A percentile compares a stretch with the other conserved stretches of the same genome.
These are phyloP conservation scores for Euproctis similis DNA, from an alignment of 2,888 invertebrate species.

Conservation along the genomic window DNA sequence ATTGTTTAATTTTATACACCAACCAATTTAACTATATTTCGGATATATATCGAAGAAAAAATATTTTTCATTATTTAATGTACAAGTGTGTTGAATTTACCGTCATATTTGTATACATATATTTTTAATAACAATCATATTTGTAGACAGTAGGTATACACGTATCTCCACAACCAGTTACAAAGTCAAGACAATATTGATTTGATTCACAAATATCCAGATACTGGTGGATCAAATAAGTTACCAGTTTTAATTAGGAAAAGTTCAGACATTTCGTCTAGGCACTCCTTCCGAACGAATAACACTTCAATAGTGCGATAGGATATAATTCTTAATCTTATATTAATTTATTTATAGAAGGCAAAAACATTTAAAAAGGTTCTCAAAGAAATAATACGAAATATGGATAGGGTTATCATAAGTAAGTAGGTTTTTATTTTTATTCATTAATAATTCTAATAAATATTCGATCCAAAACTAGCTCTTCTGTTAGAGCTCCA, in stretches of 20 bases:
- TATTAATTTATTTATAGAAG: constrained; percentile 5
- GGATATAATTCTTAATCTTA: no score
- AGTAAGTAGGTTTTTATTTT: no score
- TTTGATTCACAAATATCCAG: background rate
- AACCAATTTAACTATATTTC: no score
- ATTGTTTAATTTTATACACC: no score
- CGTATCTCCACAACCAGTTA: constrained; percentile 17
- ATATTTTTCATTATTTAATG: no score
- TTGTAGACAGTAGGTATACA: constrained; percentile 13
- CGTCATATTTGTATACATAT: constrained; percentile 8
- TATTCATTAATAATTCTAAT: constrained; percentile 21
- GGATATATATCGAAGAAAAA: no score
- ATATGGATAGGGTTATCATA: constrained; percentile 13
- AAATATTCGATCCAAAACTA: constrained; percentile 36
- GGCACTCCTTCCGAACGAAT: no score
- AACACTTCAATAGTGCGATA: no score
- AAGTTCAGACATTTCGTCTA: background rate
- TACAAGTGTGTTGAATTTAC: no score
- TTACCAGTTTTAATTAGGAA: background rate
- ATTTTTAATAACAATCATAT: constrained; percentile 8
- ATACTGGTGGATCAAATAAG: background rate
- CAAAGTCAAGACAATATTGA: constrained; percentile 9
- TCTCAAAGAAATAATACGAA: constrained; percentile 11
- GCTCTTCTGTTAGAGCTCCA: constrained; percentile 31
- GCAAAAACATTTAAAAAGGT: constrained; percentile 7